Percentiles rank a stretch among this genome's conserved stretches.
Conservation (phyloP, 2,888 invertebrate genomes). For the Gastracanthus pulcherrimus region DNA sequence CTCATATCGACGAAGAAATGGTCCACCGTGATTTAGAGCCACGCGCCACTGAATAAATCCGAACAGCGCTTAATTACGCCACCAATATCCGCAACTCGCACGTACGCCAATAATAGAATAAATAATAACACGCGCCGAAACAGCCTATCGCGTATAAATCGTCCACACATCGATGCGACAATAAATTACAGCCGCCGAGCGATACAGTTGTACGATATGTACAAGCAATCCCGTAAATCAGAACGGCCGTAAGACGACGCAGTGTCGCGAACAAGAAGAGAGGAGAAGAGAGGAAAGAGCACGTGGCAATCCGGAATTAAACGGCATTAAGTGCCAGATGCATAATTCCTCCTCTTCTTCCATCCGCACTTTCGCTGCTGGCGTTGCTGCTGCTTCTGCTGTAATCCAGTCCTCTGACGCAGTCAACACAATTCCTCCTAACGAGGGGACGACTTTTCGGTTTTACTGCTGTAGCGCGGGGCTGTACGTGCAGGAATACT, state of each 20-base stretch:
- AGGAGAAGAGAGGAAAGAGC: no score
- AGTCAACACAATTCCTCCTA: background rate
- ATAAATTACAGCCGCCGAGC: no score
- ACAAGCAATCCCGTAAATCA: slow-evolving; percentile 12
- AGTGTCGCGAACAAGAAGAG: no score
- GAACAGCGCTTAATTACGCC: background rate
- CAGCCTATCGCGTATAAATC: background rate
- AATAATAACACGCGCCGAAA: background rate
- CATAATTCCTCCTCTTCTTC: slow-evolving; percentile 17
- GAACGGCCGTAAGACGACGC: background rate
- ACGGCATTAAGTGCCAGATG: slow-evolving; percentile 11
- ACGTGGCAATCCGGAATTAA: slow-evolving; percentile 13
- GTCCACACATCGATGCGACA: background rate
- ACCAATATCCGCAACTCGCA: no score
- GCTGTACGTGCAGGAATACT: background rate
- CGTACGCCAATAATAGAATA: background rate
- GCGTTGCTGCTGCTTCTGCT: background rate
- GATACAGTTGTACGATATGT: no score
- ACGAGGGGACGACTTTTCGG: background rate
- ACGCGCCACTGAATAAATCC: background rate
- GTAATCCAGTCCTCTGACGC: background rate
- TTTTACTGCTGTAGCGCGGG: background rate
- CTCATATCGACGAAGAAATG: background rate
- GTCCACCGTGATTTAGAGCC: slow-evolving; percentile 1
- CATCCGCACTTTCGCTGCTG: slow-evolving; percentile 9